Evolutionary conservation across 30 jellyfish, hydroid and myxozoan genomes (phyloP).

Genomic region (Aurelia coerulea): DNA sequence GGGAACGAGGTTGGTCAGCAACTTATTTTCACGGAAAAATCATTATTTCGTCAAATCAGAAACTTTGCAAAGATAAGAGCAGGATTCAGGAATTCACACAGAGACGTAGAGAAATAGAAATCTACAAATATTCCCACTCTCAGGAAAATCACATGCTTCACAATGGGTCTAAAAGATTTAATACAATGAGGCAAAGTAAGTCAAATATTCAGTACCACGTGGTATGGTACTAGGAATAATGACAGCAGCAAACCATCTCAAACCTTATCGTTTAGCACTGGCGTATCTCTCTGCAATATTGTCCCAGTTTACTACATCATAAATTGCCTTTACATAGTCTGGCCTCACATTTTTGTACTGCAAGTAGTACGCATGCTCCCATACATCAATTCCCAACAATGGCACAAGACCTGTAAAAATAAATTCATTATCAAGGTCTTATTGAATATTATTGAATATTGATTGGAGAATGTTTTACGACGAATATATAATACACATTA

Average conservation of each 20-base stretch:
- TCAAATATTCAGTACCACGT: neutral
- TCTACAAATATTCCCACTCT: too few species aligned
- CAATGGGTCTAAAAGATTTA: neutral
- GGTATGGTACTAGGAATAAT: neutral
- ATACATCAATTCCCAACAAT: constrained; percentile 97
- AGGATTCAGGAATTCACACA: too few species aligned
- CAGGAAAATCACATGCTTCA: neutral
- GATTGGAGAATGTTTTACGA: too few species aligned
- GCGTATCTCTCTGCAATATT: constrained; percentile 90
- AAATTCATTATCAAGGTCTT: too few species aligned
- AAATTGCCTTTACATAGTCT: constrained; percentile 95
- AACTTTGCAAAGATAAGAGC: too few species aligned
- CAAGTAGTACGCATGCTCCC: constrained; percentile 99
- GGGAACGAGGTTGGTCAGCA: too few species aligned
- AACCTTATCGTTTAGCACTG: constrained; percentile 54
- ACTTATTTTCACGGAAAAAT: too few species aligned
- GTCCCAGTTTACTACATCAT: constrained; percentile 91
- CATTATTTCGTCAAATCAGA: too few species aligned
- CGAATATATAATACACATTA: too few species aligned
- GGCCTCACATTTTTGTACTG: constrained; percentile 99
- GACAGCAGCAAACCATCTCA: neutral
- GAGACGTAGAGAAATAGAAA: too few species aligned
- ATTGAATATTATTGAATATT: too few species aligned
- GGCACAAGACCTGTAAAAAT: constrained; percentile 89
- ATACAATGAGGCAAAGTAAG: neutral